These are phyloP conservation scores for Aspiorhynchus laticeps DNA, from an alignment of 2,113 vertebrate genomes.

Conservation along the genomic window DNA sequence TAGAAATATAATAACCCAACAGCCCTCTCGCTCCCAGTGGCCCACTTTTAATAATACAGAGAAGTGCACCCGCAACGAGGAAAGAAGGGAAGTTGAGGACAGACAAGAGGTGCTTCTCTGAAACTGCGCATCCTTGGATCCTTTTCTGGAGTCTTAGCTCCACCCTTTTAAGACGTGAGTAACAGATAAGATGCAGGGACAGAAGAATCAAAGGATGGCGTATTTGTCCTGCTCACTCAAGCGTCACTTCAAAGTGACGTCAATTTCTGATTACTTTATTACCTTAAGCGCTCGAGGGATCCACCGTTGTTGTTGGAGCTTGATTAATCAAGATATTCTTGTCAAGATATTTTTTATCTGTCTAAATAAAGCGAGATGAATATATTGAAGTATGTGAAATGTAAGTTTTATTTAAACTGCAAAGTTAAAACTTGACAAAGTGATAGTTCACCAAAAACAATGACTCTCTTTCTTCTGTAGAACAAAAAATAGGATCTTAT, in stretches of 20 bases:
- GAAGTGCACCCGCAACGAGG: background rate
- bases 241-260: background rate
- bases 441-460: background rate
- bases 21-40: background rate
- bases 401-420: background rate
- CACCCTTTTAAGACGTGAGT: background rate
- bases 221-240: background rate
- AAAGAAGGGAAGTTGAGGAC: background rate
- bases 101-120: slow-evolving; percentile 3
- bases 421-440: background rate
- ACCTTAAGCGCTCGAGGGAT: background rate
- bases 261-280: background rate
- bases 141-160: slow-evolving; percentile 1
- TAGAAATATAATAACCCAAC: slow-evolving; percentile 17
- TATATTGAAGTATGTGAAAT: background rate
- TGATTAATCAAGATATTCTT: slow-evolving; percentile 1
- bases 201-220: background rate
- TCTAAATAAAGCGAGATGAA: background rate
- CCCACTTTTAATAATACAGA: background rate
- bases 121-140: background rate
- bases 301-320: background rate
- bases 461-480: background rate
- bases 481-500: background rate
- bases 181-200: background rate
- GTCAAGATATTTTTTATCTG: background rate